Conservation (phyloP, 2,888 invertebrate species). For the Eristalinus aeneus region DNA sequence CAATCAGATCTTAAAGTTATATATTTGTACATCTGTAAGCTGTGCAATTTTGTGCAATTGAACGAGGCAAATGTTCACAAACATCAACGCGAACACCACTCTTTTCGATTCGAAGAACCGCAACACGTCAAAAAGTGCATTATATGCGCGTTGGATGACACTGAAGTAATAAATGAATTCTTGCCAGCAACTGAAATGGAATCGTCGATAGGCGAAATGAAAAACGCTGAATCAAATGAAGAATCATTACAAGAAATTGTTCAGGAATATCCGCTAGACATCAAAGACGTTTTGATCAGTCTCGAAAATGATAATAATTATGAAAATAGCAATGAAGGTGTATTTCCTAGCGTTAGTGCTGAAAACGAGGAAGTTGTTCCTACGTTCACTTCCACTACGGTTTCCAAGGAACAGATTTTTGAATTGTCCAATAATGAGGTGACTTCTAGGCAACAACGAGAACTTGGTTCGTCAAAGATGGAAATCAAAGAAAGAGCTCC, state of each 20-base stretch:
- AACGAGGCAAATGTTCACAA: conserved; percentile 74
- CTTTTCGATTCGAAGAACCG: conserved; percentile 42
- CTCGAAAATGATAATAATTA: not conserved
- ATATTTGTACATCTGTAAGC: conserved; percentile 72
- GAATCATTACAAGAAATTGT: conserved; percentile 31
- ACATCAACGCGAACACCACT: conserved; percentile 74
- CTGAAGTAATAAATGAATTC: conserved; percentile 29
- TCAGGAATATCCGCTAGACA: conserved; percentile 50
- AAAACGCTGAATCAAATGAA: not conserved
- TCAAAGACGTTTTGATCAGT: conserved; percentile 32
- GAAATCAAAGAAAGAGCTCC: not conserved
- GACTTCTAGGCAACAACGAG: not conserved
- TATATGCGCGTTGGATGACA: conserved; percentile 72
- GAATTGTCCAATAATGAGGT: no score
- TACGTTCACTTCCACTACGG: not conserved
- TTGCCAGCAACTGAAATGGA: conserved; percentile 6
- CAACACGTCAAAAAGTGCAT: conserved; percentile 70
- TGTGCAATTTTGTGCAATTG: conserved; percentile 74
- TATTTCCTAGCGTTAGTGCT: not conserved
- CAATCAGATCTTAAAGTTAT: conserved; percentile 71
- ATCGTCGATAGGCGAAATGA: not conserved
- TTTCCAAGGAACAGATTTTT: not conserved
- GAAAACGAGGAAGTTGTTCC: not conserved
- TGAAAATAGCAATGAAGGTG: not conserved
- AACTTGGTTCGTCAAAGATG: not conserved